Base-by-base conservation (phyloP, 2,888 invertebrate species). In the Chouioia cunea region DNA sequence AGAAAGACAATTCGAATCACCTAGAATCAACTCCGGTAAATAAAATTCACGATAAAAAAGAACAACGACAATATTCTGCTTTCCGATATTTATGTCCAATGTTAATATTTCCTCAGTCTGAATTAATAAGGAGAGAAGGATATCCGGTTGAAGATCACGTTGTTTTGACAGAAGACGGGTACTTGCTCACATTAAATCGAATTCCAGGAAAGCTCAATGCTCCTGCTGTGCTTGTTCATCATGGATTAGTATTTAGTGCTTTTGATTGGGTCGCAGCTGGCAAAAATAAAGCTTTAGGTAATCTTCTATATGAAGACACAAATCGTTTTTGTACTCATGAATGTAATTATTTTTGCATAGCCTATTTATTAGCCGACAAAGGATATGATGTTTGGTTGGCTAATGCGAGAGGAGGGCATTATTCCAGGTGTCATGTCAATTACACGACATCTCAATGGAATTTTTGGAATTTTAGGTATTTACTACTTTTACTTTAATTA, bases 161-260 rank as follows among this genome's bases (percentile, higher is more conserved):
- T 0, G 88, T 93, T 0, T 85, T 89, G 62, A 96, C 97, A 0
- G 88, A 90, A 43, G 97, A 97, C 83, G 96, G 95, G 1, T 97
- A 93, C 83, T 88, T 96, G 54, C 86, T 97, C 56, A 91, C 91
- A 2, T 75, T 97, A 56, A 96, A 96, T 80, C 89, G 96, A 74
- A 95, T 97, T 79, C 93, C 94, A 0, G 88, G 88, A 76, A 2
- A 46, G 3, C 6, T 1, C 8, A 86, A 86, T 71, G 80, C 88
- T 82, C 79, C 93, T 89, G 91, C 57, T 15, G 91, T 91, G 64
- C 87, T 94, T 74, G 83, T 96, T 47, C 94, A 95, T 79, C 96
- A 96, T 81, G 97, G 97, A 0, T 85, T 97, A 4, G 85, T 94
- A 0, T 90, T 91, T 8, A 92, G 93, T 77, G 93, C 94, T 0